Evolutionary conservation across 2,797 vertebrate genomes (phyloP).

Genomic region (Enteromius paludinosus): DNA sequence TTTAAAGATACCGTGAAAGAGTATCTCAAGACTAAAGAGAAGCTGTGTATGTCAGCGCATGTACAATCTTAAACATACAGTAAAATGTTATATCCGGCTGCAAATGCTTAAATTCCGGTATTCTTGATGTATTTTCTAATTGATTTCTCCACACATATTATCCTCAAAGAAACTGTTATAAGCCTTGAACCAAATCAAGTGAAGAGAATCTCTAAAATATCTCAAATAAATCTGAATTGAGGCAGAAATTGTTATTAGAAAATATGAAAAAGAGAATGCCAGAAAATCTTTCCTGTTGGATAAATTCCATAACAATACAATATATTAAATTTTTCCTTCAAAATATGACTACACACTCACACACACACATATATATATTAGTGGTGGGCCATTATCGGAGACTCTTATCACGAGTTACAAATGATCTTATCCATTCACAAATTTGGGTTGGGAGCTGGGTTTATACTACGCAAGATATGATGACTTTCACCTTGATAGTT

Average conservation of each 20-base stretch:
- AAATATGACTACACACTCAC: too few species aligned
- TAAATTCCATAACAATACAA: not conserved
- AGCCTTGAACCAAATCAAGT: not conserved
- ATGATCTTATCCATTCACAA: too few species aligned
- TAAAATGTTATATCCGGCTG: not conserved
- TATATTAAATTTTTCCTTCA: too few species aligned
- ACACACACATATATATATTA: too few species aligned
- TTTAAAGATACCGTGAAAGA: constrained; percentile 34
- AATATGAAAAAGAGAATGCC: not conserved
- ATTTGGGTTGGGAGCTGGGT: too few species aligned
- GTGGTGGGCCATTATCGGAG: too few species aligned
- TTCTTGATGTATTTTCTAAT: not conserved
- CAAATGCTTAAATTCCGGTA: not conserved
- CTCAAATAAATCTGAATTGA: not conserved
- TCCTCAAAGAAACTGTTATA: not conserved
- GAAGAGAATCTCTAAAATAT: too few species aligned
- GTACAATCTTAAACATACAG: not conserved
- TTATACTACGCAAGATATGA: too few species aligned
- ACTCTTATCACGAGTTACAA: too few species aligned
- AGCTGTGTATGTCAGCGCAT: too few species aligned
- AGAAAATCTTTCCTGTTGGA: not conserved
- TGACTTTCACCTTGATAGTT: too few species aligned
- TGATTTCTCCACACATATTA: not conserved
- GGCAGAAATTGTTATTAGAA: not conserved
- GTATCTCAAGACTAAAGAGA: not conserved